A percentile compares a stretch with the other conserved stretches of the same genome.
Evolutionary conservation across 2,797 vertebrate species (phyloP).

Genomic region (Diplodus sargus): DNA sequence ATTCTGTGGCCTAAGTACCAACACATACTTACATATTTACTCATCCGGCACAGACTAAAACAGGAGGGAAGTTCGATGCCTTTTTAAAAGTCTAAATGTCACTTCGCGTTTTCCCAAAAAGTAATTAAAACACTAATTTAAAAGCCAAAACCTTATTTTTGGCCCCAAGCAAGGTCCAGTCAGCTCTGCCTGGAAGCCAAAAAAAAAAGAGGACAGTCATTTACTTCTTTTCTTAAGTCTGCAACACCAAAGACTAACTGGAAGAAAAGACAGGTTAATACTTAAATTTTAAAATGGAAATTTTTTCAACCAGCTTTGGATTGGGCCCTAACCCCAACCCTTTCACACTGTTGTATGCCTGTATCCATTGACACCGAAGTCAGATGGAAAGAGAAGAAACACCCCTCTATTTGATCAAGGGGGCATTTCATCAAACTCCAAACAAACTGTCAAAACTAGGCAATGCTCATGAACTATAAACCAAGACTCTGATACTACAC

Average conservation of each 20-base stretch:
- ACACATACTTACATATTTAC: not conserved
- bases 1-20: not conserved
- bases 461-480: no score
- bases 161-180: not conserved
- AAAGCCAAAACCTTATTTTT: conserved; percentile 10
- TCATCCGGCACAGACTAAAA: not conserved
- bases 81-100: not conserved
- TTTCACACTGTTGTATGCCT: no score
- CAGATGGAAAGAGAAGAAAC: no score
- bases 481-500: no score
- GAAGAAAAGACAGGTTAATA: not conserved
- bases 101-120: not conserved
- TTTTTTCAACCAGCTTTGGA: no score
- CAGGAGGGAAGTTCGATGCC: not conserved
- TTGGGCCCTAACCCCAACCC: no score
- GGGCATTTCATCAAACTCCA: no score
- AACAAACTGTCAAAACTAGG: no score
- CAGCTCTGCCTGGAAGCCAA: not conserved
- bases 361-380: no score
- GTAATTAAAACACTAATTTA: not conserved
- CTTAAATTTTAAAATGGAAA: no score
- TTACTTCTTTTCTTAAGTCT: not conserved
- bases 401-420: no score
- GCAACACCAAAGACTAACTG: not conserved
- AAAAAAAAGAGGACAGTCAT: not conserved